Percentiles rank a stretch among this genome's conserved stretches.
phyloP scores from a whole-genome alignment of 2,113 vertebrate genomes.

The Callocephalon fimbriatum region DNA sequence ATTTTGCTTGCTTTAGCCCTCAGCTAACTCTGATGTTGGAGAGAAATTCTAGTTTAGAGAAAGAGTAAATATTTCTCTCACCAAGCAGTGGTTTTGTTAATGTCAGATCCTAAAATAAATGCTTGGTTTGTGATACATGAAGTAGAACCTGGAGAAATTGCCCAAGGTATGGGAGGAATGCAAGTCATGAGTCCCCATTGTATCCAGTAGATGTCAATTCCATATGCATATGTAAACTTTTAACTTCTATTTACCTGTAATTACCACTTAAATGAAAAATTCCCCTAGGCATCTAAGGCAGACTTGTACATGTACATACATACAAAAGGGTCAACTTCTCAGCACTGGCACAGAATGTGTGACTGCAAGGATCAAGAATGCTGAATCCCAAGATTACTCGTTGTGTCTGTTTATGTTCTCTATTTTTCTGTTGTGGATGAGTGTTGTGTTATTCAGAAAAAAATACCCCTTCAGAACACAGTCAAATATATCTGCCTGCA shows the following conservation, averaged over 20 bases:
- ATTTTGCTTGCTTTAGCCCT: not conserved
- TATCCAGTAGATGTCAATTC: not conserved
- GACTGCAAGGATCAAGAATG: not conserved
- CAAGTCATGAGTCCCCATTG: not conserved
- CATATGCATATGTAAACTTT: not conserved
- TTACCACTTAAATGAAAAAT: not conserved
- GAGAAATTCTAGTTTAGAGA: constrained; percentile 5
- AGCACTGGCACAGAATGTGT: not conserved
- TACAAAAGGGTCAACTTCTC: not conserved
- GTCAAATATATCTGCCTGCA: not conserved
- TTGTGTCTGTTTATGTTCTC: not conserved
- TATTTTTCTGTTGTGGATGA: not conserved
- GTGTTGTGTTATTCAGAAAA: not conserved
- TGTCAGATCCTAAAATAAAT: constrained; percentile 1
- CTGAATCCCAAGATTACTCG: not conserved
- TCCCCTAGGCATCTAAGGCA: not conserved
- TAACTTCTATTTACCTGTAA: not conserved
- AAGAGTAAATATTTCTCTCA: constrained; percentile 38
- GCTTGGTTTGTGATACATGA: not conserved
- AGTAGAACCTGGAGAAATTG: constrained; percentile 4
- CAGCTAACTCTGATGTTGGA: not conserved
- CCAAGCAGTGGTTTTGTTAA: not conserved
- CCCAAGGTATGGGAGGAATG: not conserved
- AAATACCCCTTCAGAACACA: not conserved
- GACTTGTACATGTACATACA: not conserved